Evolutionary conservation across 2,113 vertebrate genomes (phyloP).

Genomic region (Zeus faber): DNA sequence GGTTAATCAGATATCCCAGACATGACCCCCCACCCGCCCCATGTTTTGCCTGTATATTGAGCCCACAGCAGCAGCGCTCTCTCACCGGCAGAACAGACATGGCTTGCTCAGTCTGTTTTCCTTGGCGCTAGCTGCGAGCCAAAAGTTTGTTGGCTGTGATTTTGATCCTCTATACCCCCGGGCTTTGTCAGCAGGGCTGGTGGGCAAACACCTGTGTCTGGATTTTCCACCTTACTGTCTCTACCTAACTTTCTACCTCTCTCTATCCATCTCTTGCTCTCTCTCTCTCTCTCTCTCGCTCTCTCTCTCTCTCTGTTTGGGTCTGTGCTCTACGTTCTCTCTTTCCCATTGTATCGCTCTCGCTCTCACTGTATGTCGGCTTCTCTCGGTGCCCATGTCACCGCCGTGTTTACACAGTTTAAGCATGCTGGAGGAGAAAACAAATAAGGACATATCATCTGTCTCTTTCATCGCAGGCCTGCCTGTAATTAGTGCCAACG

Average conservation of each 20-base stretch:
- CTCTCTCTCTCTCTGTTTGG: not conserved
- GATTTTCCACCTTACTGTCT: constrained; percentile 11
- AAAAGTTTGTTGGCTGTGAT: constrained; percentile 46
- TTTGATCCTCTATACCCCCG: constrained; percentile 51
- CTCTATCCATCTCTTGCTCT: not conserved
- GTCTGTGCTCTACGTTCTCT: not conserved
- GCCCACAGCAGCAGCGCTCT: constrained; percentile 28
- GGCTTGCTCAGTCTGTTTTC: constrained; percentile 48
- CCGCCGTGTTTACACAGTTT: constrained; percentile 53
- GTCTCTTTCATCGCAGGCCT: constrained; percentile 68
- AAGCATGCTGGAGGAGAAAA: constrained; percentile 51
- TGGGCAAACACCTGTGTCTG: constrained; percentile 67
- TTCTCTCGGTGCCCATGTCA: constrained; percentile 37
- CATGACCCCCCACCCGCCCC: constrained; percentile 14
- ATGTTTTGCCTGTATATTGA: constrained; percentile 28
- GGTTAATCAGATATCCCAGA: constrained; percentile 49
- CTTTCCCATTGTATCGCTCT: not conserved
- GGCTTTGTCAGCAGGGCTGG: constrained; percentile 33
- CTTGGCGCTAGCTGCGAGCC: constrained; percentile 44
- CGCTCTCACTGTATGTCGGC: constrained; percentile 22
- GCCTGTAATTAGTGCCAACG: constrained; percentile 74
- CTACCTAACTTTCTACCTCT: constrained; percentile 7
- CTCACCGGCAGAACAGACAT: constrained; percentile 31
- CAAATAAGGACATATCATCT: constrained; percentile 67
- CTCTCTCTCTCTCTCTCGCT: not conserved